Base-by-base conservation (phyloP, 2,888 invertebrate species). In the Hyposoter dolosus region DNA sequence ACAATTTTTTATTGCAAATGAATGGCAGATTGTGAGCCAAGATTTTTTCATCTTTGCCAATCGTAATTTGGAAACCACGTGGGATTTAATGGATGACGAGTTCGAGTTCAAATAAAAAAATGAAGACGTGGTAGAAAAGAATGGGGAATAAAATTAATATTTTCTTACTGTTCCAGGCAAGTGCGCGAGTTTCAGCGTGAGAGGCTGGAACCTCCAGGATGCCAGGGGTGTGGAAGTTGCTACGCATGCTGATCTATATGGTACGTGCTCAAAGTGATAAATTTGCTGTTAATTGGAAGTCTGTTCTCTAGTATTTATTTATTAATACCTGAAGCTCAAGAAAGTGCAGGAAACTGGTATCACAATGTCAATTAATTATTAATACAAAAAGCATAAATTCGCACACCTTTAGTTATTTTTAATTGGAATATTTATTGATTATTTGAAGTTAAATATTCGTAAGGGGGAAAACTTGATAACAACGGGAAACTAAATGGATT, bases 141-240 rank as follows among this genome's bases (percentile, higher is more conserved):
- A 47, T 40, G n/a, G n/a, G 17, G 15, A 28, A 68, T 68, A 50
- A 47, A 76, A 28, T 43, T 19, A n/a, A 15, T 40, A 35, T 68
- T 23, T 40, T 83, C 19, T 17, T 65, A 45, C 45, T 43, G 80
- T 83, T 90, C 83, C 83, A 89, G 90, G 89, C 90, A 87, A 88
- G 81, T 88, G 89, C 89, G 88, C 88, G 89, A 86, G 89, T 92
- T 92, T 92, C 91, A 92, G 93, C 93, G 94, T 92, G 93, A 92
- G 92, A 92, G 92, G 93, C 93, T 92, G 93, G 92, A 91, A 93
- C 92, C 92, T 93, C 91, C 93, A 94, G 93, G 92, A 94, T 94
- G 92, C 93, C 92, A 93, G 92, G 93, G 92, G 91, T 92, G 93
- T 92, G 93, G 93, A 93, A 92, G 92, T 91, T 93, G 92, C 93